A percentile compares a stretch with the other conserved stretches of the same genome.
These are phyloP conservation scores for Drosophila ustulata DNA, from an alignment of 2,888 invertebrate genomes.

Conservation along the genomic window DNA sequence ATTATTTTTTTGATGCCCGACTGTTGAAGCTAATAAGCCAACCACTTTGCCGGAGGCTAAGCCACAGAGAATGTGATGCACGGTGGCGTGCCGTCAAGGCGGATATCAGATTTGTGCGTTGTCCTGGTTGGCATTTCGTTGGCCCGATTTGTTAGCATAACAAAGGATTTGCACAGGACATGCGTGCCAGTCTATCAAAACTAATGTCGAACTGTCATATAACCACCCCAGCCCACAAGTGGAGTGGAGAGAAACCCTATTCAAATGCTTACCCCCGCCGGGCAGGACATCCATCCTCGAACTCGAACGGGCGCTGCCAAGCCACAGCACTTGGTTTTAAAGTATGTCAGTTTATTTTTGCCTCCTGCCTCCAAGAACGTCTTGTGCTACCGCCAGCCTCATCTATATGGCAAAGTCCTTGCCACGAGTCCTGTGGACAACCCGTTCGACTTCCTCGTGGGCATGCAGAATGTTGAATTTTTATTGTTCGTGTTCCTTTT, in stretches of 20 bases:
- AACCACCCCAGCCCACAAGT: not conserved
- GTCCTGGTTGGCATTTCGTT: slow-evolving; percentile 19
- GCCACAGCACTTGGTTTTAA: slow-evolving; percentile 51
- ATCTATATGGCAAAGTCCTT: slow-evolving; percentile 18
- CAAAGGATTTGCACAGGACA: slow-evolving; percentile 55
- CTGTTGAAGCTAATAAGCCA: slow-evolving; percentile 56
- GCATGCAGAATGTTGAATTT: slow-evolving; percentile 72
- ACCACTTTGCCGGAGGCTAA: slow-evolving; percentile 51
- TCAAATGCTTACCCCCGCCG: slow-evolving; percentile 41
- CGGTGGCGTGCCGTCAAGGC: slow-evolving; percentile 41
- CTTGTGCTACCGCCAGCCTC: not conserved
- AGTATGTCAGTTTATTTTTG: slow-evolving; percentile 64
- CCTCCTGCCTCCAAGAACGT: not conserved
- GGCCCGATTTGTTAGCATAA: slow-evolving; percentile 67
- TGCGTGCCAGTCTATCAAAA: slow-evolving; percentile 75
- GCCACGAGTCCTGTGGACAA: slow-evolving; percentile 7
- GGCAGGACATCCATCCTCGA: slow-evolving; percentile 10
- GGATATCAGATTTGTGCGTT: slow-evolving; percentile 71
- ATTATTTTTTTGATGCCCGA: not conserved
- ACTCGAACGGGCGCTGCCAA: not conserved
- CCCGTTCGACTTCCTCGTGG: slow-evolving; percentile 51
- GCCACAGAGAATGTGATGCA: slow-evolving; percentile 30
- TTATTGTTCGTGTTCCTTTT: slow-evolving; percentile 72
- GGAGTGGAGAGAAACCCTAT: slow-evolving; percentile 4
- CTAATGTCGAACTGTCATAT: slow-evolving; percentile 55